A percentile compares a stretch with the other conserved stretches of the same genome.
These are phyloP conservation scores for Argentina silus DNA, from an alignment of 2,797 vertebrate genomes.

Conservation along the genomic window DNA sequence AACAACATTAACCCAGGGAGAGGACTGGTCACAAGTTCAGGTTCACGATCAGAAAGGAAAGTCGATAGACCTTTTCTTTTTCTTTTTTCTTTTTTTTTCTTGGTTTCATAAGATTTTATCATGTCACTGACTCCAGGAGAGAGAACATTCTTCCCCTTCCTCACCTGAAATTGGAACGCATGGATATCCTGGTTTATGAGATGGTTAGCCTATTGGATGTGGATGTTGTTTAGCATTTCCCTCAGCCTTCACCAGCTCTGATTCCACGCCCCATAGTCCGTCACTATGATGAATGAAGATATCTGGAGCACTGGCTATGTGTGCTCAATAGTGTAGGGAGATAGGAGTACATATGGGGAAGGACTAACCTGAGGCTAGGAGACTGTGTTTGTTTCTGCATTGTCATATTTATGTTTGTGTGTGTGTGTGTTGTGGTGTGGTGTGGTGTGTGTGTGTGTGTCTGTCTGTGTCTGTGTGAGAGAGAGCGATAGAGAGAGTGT, in stretches of 20 bases:
- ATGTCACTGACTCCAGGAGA: not conserved
- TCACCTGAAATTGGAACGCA: constrained; percentile 47
- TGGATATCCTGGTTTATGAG: not conserved
- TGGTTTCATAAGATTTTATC: constrained; percentile 9
- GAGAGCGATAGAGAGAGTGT: too few species aligned
- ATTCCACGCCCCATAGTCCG: constrained; percentile 49
- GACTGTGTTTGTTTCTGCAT: constrained; percentile 4
- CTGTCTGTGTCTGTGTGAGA: too few species aligned
- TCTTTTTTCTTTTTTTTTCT: constrained; percentile 4
- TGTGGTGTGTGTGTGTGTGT: constrained; percentile 8
- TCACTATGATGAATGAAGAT: constrained; percentile 62
- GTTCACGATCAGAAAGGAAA: constrained; percentile 50
- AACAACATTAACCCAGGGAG: constrained; percentile 49
- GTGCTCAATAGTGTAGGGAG: constrained; percentile 41
- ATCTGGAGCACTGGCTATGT: constrained; percentile 51
- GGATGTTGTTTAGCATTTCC: constrained; percentile 51
- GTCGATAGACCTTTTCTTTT: constrained; percentile 11
- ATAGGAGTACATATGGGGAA: constrained; percentile 17
- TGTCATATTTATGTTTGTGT: constrained; percentile 37
- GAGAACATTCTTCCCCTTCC: constrained; percentile 28
- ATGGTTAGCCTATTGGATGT: constrained; percentile 1
- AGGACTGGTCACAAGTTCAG: constrained; percentile 14
- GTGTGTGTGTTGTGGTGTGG: constrained; percentile 23
- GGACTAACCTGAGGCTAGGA: constrained; percentile 33
- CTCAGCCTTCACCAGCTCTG: constrained; percentile 52